Percentiles rank a stretch among this genome's conserved stretches.
Conservation (phyloP, 2,113 vertebrate genomes). For the Phrynosoma platyrhinos region DNA sequence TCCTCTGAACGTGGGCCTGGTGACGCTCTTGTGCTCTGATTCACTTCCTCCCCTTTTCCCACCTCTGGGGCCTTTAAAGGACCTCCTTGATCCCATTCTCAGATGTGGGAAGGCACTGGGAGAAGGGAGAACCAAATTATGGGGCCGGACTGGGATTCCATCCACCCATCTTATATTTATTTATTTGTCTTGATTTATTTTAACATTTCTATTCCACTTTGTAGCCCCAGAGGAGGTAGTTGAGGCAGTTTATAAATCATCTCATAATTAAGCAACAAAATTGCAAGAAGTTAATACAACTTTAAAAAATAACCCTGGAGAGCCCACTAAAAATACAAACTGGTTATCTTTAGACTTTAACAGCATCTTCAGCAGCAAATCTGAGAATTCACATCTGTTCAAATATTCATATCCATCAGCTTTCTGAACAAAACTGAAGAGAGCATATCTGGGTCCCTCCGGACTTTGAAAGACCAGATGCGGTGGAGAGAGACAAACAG, state of each 20-base stretch:
- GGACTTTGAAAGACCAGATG: neutral
- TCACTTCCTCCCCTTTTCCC: conserved; percentile 23
- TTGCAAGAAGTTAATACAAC: neutral
- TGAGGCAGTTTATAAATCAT: no score
- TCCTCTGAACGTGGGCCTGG: neutral
- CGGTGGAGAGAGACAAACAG: neutral
- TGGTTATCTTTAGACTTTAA: neutral
- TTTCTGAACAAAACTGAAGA: neutral
- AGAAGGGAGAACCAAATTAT: neutral
- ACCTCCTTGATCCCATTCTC: neutral
- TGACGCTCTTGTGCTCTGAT: neutral
- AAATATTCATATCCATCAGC: neutral
- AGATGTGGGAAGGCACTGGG: neutral
- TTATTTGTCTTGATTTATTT: neutral
- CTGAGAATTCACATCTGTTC: neutral
- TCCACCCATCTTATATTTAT: neutral
- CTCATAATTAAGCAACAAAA: no score
- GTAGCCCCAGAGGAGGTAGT: neutral
- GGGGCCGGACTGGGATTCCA: neutral
- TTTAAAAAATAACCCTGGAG: neutral
- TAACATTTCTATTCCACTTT: no score
- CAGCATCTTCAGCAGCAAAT: neutral
- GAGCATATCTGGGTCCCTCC: neutral
- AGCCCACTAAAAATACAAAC: neutral
- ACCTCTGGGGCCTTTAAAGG: conserved; percentile 16